These are phyloP conservation scores for Turritopsis rubra DNA, from an alignment of 30 jellyfish, hydroid and myxozoan species.

Conservation along the genomic window DNA sequence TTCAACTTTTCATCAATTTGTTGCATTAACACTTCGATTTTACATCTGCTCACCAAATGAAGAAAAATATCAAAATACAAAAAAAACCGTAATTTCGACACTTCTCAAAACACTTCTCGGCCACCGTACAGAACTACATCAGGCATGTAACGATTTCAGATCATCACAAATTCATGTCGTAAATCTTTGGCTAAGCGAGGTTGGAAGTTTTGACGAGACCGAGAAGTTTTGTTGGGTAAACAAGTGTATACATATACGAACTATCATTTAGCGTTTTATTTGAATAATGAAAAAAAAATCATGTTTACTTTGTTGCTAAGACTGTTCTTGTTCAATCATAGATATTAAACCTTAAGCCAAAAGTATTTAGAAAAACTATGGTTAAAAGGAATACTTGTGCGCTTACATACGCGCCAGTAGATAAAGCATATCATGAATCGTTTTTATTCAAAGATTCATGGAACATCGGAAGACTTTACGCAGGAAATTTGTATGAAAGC, in stretches of 20 bases:
- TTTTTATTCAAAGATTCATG: conserved; percentile 11
- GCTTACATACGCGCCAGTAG: conserved; percentile 17
- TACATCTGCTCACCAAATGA: no score
- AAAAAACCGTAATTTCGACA: no score
- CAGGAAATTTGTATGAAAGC: conserved; percentile 18
- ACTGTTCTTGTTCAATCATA: neutral
- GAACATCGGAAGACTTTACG: conserved; percentile 30
- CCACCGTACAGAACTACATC: no score
- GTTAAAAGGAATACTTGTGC: neutral
- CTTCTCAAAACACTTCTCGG: no score
- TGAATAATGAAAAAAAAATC: neutral
- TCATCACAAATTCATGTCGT: no score
- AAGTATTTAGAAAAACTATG: neutral
- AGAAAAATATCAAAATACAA: no score
- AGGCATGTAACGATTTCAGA: no score
- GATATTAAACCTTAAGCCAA: neutral
- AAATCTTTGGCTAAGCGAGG: no score
- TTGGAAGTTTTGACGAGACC: no score
- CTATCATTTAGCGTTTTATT: neutral
- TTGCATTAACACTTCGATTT: no score
- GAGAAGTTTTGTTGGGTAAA: neutral
- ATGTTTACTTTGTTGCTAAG: neutral
- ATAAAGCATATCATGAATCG: conserved; percentile 19
- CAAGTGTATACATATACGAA: neutral
- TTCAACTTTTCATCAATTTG: no score